A percentile compares a stretch with the other conserved stretches of the same genome.
Evolutionary conservation across 2,797 vertebrate species (phyloP).

Genomic region (Protonibea diacanthus): DNA sequence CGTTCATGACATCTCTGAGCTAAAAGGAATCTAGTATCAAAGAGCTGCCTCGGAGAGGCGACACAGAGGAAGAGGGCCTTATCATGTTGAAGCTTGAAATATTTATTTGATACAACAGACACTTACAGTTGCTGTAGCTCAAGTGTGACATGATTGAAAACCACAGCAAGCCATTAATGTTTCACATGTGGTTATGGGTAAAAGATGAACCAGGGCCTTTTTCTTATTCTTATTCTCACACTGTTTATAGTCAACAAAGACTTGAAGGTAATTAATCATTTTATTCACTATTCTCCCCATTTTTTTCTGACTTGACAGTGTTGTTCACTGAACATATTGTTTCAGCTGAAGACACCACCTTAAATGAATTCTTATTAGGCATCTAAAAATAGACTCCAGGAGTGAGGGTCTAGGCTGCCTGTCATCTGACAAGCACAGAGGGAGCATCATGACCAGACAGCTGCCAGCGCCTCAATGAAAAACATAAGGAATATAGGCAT

Average conservation of each 20-base stretch:
- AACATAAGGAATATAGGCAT: constrained; percentile 51
- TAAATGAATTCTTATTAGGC: constrained; percentile 83
- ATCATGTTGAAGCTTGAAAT: constrained; percentile 75
- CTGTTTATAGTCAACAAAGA: constrained; percentile 51
- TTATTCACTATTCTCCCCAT: constrained; percentile 56
- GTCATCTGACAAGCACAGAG: constrained; percentile 78
- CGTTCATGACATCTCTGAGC: constrained; percentile 63
- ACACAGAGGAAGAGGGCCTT: constrained; percentile 61
- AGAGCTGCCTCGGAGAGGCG: constrained; percentile 56
- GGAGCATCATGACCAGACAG: constrained; percentile 72
- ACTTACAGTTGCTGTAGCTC: constrained; percentile 54
- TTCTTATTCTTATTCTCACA: constrained; percentile 23
- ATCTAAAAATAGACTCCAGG: constrained; percentile 81
- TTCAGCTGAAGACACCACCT: constrained; percentile 69
- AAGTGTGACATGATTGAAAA: constrained; percentile 71
- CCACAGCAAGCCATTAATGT: constrained; percentile 65
- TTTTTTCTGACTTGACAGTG: constrained; percentile 51
- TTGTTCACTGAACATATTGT: constrained; percentile 73
- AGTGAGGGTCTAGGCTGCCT: constrained; percentile 69
- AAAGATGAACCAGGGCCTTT: constrained; percentile 46
- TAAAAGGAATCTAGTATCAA: constrained; percentile 67
- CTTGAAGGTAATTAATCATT: constrained; percentile 67
- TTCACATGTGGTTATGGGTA: constrained; percentile 59
- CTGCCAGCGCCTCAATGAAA: constrained; percentile 61
- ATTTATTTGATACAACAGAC: constrained; percentile 79